phyloP scores from a whole-genome alignment of 35 echinoderm and acorn worm species.

The Lytechinus pictus region DNA sequence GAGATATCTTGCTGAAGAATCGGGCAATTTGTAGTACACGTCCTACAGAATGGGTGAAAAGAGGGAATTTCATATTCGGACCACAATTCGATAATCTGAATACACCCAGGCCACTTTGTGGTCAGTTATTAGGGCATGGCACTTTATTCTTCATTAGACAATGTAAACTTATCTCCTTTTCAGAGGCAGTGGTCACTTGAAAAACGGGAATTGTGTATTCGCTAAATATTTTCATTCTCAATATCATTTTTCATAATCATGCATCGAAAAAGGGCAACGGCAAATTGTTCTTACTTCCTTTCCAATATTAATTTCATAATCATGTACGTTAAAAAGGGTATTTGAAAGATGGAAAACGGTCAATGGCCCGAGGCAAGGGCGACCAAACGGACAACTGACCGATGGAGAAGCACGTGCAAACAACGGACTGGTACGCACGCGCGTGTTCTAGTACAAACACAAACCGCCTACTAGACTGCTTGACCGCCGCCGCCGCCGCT shows the following conservation, averaged over 20 bases:
- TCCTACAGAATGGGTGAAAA: neutral
- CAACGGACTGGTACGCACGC: neutral
- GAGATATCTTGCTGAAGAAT: neutral
- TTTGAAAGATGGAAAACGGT: neutral
- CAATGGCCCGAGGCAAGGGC: neutral
- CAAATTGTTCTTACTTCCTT: neutral
- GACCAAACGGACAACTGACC: neutral
- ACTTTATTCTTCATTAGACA: neutral
- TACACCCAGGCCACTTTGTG: neutral
- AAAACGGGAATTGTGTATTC: neutral
- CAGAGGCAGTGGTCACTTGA: neutral
- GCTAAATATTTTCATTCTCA: neutral
- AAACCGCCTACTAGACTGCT: neutral
- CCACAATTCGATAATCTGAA: slow-evolving; percentile 12
- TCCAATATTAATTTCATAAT: slow-evolving; percentile 21
- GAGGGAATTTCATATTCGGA: neutral
- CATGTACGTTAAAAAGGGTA: neutral
- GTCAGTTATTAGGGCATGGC: slow-evolving; percentile 1
- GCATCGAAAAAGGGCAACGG: neutral
- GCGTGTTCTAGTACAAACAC: slow-evolving; percentile 8
- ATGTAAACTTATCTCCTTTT: neutral
- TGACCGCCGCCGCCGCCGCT: neutral
- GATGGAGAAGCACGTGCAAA: neutral
- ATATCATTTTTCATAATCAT: slow-evolving; percentile 15
- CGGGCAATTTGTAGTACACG: neutral